phyloP scores from a whole-genome alignment of 2,113 vertebrate species.

The Bos javanicus region DNA sequence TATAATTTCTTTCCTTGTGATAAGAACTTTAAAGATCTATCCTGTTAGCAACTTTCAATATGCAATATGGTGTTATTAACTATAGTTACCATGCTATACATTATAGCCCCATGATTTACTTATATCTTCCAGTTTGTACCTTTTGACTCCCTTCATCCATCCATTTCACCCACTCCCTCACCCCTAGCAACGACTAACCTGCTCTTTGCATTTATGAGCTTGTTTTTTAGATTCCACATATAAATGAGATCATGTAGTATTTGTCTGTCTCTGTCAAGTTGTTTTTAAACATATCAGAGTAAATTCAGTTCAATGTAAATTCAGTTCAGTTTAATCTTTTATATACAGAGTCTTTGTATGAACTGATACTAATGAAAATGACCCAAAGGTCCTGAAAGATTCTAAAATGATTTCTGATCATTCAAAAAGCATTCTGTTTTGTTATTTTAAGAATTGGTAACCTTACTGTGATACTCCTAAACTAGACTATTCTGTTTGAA shows the following conservation, averaged over 20 bases:
- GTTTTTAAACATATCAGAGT: not conserved
- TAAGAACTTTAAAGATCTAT: not conserved
- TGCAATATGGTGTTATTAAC: not conserved
- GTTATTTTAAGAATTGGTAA: not conserved
- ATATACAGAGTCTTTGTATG: not conserved
- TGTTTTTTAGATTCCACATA: not conserved
- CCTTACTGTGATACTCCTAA: not conserved
- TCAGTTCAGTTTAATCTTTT: not conserved
- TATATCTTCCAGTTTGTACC: not conserved
- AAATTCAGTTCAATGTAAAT: not conserved
- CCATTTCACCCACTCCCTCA: not conserved
- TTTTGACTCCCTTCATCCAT: not conserved
- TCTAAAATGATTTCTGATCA: not conserved
- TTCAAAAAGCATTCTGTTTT: not conserved
- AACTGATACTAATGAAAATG: slow-evolving; percentile 1
- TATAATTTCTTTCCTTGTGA: not conserved
- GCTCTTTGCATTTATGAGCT: not conserved
- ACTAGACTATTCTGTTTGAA: not conserved
- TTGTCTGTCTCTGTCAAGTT: not conserved
- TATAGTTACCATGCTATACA: not conserved
- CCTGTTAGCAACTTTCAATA: not conserved
- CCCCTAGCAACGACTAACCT: not conserved
- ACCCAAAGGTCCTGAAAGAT: not conserved
- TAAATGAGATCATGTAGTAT: not conserved
- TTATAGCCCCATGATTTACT: not conserved